Percentiles rank a stretch among this genome's conserved stretches.
Evolutionary conservation across 92 coral and sea anemone genomes (phyloP).

Genomic region (Palythoa heliodiscus): DNA sequence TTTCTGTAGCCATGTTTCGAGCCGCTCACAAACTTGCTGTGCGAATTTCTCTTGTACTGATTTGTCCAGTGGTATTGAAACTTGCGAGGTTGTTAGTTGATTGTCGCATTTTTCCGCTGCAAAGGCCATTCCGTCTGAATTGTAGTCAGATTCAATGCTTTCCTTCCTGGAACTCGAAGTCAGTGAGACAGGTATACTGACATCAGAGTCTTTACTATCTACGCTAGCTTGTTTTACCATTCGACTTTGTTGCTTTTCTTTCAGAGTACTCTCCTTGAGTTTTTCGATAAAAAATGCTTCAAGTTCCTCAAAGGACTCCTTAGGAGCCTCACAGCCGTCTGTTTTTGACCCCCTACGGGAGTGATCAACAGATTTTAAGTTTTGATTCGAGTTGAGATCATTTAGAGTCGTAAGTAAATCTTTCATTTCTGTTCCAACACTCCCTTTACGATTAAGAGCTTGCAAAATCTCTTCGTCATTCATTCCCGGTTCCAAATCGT

Average conservation of each 20-base stretch:
- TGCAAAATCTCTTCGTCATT: slow-evolving; percentile 38
- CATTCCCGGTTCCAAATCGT: slow-evolving; percentile 15
- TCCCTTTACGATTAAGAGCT: slow-evolving; percentile 58
- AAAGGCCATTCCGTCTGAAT: slow-evolving; percentile 41
- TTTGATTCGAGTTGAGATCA: slow-evolving; percentile 40
- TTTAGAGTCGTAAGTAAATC: slow-evolving; percentile 50
- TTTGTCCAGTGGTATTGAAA: slow-evolving; percentile 3
- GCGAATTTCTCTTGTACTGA: slow-evolving; percentile 57
- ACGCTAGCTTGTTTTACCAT: slow-evolving; percentile 43
- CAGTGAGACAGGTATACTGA: slow-evolving; percentile 36
- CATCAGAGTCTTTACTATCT: slow-evolving; percentile 57
- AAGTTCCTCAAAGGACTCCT: slow-evolving; percentile 73
- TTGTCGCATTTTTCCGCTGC: slow-evolving; percentile 35
- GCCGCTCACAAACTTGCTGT: slow-evolving; percentile 59
- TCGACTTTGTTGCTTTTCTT: slow-evolving; percentile 39
- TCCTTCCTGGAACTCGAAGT: slow-evolving; percentile 46
- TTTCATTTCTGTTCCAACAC: slow-evolving; percentile 64
- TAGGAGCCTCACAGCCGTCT: slow-evolving; percentile 14
- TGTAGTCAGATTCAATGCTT: slow-evolving; percentile 41
- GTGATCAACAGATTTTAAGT: slow-evolving; percentile 37
- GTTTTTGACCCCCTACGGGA: slow-evolving; percentile 33
- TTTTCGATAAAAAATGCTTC: slow-evolving; percentile 80
- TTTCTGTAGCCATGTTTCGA: slow-evolving; percentile 60
- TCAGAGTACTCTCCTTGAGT: slow-evolving; percentile 62
- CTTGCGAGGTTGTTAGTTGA: slow-evolving; percentile 18